phyloP scores from a whole-genome alignment of 2,888 invertebrate genomes.

The Nomada fucata region DNA sequence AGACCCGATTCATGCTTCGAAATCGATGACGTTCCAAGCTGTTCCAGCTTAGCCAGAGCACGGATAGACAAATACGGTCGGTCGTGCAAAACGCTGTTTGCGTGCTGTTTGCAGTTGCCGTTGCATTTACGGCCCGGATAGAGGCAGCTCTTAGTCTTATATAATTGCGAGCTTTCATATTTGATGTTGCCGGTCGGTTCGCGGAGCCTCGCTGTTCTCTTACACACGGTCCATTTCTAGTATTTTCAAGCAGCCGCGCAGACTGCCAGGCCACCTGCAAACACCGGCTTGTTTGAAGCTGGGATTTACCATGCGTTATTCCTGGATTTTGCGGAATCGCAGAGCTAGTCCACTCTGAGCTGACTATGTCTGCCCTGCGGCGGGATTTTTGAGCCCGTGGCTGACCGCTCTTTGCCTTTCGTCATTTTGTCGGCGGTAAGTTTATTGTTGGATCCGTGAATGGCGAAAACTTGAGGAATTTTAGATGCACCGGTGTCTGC shows the following conservation, averaged over 20 bases:
- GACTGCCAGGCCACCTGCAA: slow-evolving; percentile 69
- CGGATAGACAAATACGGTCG: background rate
- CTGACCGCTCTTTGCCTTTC: slow-evolving; percentile 6
- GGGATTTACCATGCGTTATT: slow-evolving; percentile 70
- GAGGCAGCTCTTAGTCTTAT: slow-evolving; percentile 67
- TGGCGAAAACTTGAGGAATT: no score
- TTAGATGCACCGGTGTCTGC: no score
- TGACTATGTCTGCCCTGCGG: slow-evolving; percentile 13
- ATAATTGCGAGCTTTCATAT: slow-evolving; percentile 74
- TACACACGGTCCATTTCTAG: slow-evolving; percentile 68
- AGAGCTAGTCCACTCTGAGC: background rate
- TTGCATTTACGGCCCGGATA: slow-evolving; percentile 51
- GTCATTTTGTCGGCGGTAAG: background rate
- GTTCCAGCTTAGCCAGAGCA: background rate
- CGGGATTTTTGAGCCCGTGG: slow-evolving; percentile 26
- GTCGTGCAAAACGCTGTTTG: slow-evolving; percentile 56
- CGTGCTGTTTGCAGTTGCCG: slow-evolving; percentile 65
- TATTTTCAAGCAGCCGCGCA: slow-evolving; percentile 63
- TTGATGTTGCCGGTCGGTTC: slow-evolving; percentile 65
- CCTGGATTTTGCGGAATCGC: slow-evolving; percentile 64
- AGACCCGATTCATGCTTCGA: slow-evolving; percentile 6
- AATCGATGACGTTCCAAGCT: slow-evolving; percentile 54
- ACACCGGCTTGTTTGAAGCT: slow-evolving; percentile 69
- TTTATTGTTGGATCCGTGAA: no score
- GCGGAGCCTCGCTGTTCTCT: slow-evolving; percentile 55